Evolutionary conservation across 2,113 vertebrate genomes (phyloP), one percentile per base, ranked within the genome.

Genomic region (Chinchilla lanigera): DNA sequence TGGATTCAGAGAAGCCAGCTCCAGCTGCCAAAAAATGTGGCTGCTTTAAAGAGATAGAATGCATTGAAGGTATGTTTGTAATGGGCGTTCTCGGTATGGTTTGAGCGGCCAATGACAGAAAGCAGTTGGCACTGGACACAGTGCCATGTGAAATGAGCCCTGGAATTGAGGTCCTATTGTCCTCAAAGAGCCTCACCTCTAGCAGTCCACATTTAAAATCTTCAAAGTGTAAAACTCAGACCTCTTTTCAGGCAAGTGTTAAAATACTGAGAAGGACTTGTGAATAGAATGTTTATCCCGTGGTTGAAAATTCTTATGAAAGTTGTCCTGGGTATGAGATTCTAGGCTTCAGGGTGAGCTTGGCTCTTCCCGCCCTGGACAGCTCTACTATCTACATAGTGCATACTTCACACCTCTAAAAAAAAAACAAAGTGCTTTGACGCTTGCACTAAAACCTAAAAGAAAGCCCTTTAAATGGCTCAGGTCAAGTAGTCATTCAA

Each of bases 1-100:
- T 87, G 83, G 60, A 91, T 96, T 83, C 90, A 96, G 94, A 87
- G 61, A 94, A 96, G 81, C 75, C 63, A 78, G 44, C 26, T 60
- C 30, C 35, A 78, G 71, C 81, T 97, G 97, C 96, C 96, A 97
- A 84, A 90, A 93, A 77, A 56, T 77, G 30, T 52, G 81, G 60
- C 73, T 92, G 71, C 89, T 83, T 96, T 93, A 90, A 85, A 95
- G 89, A 96, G 86, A 96, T 85, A 96, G 96, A 94, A 89, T 2
- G 1, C 92, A 93, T 71, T 61, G 94, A 90, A 97, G 35, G 38
- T 82, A 35, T 52, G 12, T 89, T 86, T 91, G 41, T 77, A 81
- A 84, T 16, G 71, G 82, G 50, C 86, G 80, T 93, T 94, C 95
- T 89, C 77, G 5, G 61, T 56, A 82, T 41, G 61, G 58, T 61